Percentiles rank a stretch among this genome's conserved stretches.
phyloP scores from a whole-genome alignment of 2,888 invertebrate species.

The Cylindroiulus punctatus region DNA sequence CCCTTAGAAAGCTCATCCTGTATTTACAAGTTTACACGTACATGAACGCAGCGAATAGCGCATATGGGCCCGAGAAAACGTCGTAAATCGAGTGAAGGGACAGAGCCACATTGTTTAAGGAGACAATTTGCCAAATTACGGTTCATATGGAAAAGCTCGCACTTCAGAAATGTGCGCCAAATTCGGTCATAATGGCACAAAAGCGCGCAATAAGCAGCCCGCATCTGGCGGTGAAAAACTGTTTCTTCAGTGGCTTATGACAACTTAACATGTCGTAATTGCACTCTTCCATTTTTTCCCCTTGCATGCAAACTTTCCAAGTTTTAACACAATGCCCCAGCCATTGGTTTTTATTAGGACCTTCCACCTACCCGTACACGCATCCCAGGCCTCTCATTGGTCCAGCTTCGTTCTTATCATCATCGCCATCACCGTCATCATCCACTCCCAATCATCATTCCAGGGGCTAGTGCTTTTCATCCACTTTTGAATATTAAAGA shows the following conservation, averaged over 20 bases:
- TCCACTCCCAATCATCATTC: not conserved
- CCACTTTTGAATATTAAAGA: constrained; percentile 1
- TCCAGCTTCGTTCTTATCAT: not conserved
- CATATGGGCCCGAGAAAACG: no score
- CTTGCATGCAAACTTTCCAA: not conserved
- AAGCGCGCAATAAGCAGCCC: no score
- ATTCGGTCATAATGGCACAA: no score
- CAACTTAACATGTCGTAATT: not conserved
- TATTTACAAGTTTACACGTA: no score
- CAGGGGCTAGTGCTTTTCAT: not conserved
- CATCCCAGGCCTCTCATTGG: not conserved
- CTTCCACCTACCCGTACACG: not conserved
- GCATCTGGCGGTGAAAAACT: not conserved
- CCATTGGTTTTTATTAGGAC: not conserved
- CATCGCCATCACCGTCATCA: not conserved
- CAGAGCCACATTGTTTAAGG: no score
- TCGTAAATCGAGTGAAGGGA: no score
- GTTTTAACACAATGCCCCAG: not conserved
- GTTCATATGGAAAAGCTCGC: no score
- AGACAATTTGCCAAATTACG: no score
- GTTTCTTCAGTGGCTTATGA: not conserved
- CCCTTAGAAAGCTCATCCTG: no score
- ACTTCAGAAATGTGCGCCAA: no score
- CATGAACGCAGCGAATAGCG: no score
- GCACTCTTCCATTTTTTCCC: not conserved